Evolutionary conservation across 2,113 vertebrate genomes (phyloP).

Genomic region (Cervus canadensis): DNA sequence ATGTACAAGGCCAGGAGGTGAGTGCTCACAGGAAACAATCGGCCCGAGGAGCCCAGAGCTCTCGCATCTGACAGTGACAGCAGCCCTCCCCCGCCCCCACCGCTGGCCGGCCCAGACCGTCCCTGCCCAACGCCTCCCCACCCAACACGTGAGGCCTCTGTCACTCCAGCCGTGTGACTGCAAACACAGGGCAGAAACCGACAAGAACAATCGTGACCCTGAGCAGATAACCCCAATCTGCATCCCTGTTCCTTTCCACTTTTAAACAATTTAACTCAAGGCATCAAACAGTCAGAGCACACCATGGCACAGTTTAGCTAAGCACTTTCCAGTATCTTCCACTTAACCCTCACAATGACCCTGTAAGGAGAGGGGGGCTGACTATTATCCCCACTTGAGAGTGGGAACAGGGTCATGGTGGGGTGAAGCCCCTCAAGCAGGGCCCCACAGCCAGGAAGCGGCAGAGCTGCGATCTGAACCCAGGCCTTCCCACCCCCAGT

Average conservation of each 20-base stretch:
- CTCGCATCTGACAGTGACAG: background rate
- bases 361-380: accelerated
- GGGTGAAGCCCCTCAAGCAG: background rate
- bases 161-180: background rate
- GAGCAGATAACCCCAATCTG: background rate
- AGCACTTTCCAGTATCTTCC: no score
- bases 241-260: background rate
- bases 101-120: background rate
- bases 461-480: background rate
- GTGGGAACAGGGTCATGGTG: background rate
- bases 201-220: background rate
- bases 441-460: background rate
- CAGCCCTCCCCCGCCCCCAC: background rate
- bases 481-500: background rate
- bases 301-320: no score
- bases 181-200: background rate
- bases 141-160: background rate
- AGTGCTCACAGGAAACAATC: background rate
- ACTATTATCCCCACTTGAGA: background rate
- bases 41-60: background rate
- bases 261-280: background rate
- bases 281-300: background rate
- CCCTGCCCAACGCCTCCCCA: accelerated
- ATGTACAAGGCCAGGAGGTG: background rate
- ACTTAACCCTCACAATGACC: background rate